Evolutionary conservation across 2,888 invertebrate genomes (phyloP), one percentile per base, ranked within the genome.

Genomic region (Fragum sueziense): DNA sequence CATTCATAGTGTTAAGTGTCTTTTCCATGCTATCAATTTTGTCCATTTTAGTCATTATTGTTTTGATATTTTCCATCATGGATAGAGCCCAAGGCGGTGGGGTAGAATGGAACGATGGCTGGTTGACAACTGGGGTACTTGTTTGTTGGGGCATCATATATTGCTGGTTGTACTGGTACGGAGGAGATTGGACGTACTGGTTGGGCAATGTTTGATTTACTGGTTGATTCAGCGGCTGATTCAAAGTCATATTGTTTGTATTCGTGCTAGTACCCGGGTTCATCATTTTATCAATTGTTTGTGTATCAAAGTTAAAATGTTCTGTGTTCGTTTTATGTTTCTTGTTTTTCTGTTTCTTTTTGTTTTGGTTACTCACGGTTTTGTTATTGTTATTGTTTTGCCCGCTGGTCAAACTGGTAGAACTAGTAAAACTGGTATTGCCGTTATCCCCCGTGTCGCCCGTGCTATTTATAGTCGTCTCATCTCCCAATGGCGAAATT

Each of bases 1-100:
- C 41, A 22, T 31, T 65, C 22, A 76, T 71, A 25, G 33, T 37
- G 31, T 70, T 76, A n/a, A 76, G 57, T n/a, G 71, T 65, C 51
- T 76, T 70, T 52, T 76, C 71, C 1, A 76, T 70, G n/a, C 62
- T 70, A 27, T 76, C 70, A 65, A 71, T 70, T 54, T 37, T 65
- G 25, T 71, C 37, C 7, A 76, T 9, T 37, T 67, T 70, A 20
- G 29, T 20, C 41, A 65, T 70, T 20, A 76, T 67, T 27, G n/a
- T 25, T 54, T 76, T 70, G 17, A 76, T 70, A 34, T 76, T 71
- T 0, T 76, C 76, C 25, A 76, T 41, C 17, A 76, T 17, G 20
- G 54, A 62, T 7, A 57, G 37, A 22, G 71, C 76, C 76, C 76
- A 76, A 62, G 70, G 52, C 7, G 52, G 52, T 7, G 52, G 20